Base-by-base conservation (phyloP, 2,113 vertebrate species). In the Parus major region DNA sequence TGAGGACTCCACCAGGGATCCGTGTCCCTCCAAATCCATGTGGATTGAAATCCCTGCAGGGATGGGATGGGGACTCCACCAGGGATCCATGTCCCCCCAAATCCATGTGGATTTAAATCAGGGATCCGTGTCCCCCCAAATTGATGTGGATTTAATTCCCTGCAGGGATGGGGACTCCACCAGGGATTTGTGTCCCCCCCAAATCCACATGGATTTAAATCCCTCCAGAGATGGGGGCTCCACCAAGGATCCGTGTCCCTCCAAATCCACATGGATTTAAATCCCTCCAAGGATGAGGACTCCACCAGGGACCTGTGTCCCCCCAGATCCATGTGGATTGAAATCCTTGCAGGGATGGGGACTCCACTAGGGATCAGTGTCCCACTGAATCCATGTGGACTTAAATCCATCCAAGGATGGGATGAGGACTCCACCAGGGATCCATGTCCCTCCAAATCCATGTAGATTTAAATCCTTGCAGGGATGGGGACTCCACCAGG, bases 281-380 rank as follows among this genome's bases (percentile, higher is more conserved):
- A 15, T 28, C 25, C 17, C 24, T 36, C 2, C 65, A 36, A 18
- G n/a, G 2, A 11, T 28, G 42, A 15, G 5, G 15, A n/a, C 22
- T 33, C 29, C 47, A 24, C 47, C 12, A 31, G 44, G 27, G n/a
- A 28, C 22, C 33, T 1, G 0, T 7, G 15, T 5, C 4, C 63
- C 29, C 29, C 25, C 21, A 44, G 33, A 44, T 17, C 41, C 41
- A 6, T 29, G 17, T 44, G 41, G 41, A 46, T 65, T 44, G 12
- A 11, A 44, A 19, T 39, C 35, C 59, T 17, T 23, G 0, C 15
- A 33, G 22, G 63, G 1, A 24, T 33, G 31, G 53, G 3, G 31
- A n/a, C 2, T 55, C 50, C 52, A 20, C 10, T 23, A 5, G 0
- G 3, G 41, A 20, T 27, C 33, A 1, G 0, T 27, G 33, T 7